Conservation (phyloP, 2,888 invertebrate genomes). For the Mesopsocus fuscifrons region DNA sequence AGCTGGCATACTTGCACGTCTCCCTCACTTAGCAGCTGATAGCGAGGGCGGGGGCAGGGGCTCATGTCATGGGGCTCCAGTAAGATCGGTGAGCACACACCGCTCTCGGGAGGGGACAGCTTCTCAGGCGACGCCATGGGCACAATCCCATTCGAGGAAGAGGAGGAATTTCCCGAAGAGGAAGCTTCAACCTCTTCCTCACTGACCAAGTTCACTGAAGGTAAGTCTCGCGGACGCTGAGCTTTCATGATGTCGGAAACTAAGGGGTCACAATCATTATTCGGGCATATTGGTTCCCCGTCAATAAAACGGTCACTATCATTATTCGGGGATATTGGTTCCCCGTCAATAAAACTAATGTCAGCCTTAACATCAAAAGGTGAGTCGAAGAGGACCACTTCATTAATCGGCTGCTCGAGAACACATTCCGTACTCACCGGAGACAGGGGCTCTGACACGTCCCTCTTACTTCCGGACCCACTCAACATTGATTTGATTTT, state of each 20-base stretch:
- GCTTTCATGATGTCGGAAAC: too few species aligned
- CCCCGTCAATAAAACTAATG: not conserved
- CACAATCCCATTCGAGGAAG: constrained; percentile 1
- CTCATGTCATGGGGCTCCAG: not conserved
- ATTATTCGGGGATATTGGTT: not conserved
- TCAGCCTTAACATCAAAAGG: not conserved
- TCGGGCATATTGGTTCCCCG: not conserved
- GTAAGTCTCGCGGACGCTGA: not conserved
- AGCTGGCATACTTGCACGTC: constrained; percentile 54
- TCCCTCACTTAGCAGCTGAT: constrained; percentile 51
- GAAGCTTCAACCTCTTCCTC: not conserved
- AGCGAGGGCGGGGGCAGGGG: constrained; percentile 18
- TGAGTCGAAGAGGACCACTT: too few species aligned
- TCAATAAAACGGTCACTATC: not conserved
- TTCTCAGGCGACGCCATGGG: constrained; percentile 8
- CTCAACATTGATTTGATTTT: not conserved
- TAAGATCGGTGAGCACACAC: not conserved
- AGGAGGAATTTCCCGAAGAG: not conserved
- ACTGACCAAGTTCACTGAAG: not conserved
- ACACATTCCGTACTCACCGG: not conserved
- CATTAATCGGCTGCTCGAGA: too few species aligned
- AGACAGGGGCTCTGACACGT: not conserved
- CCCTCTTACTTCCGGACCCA: too few species aligned
- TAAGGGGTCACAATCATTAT: not conserved
- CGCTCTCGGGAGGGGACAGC: not conserved